A percentile compares a stretch with the other conserved stretches of the same genome.
These are phyloP conservation scores for Terebella lapidaria DNA, from an alignment of 2,888 invertebrate genomes.

Conservation along the genomic window DNA sequence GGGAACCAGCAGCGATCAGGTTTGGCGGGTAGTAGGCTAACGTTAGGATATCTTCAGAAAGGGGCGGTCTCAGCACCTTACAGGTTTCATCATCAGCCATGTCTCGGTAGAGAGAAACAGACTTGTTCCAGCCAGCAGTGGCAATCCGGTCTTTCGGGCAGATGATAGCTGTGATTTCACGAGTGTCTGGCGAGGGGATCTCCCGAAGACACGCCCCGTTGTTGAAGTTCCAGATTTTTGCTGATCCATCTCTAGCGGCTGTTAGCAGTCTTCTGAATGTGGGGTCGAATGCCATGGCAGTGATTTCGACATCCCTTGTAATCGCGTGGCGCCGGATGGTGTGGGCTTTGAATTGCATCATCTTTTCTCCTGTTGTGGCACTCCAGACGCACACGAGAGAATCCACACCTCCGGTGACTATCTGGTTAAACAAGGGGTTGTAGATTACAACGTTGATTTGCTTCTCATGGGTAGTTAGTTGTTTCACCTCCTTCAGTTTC, in stretches of 20 bases:
- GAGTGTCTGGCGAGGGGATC: constrained; percentile 48
- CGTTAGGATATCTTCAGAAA: constrained; percentile 71
- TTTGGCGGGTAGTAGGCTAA: constrained; percentile 58
- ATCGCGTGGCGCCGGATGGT: constrained; percentile 61
- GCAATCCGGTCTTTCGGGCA: constrained; percentile 63
- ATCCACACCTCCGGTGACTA: constrained; percentile 74
- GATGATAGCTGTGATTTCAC: constrained; percentile 59
- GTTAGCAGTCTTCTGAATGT: constrained; percentile 70
- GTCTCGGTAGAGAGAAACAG: constrained; percentile 17
- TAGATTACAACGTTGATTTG: constrained; percentile 19
- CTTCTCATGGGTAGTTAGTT: constrained; percentile 62
- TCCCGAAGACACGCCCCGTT: constrained; percentile 61
- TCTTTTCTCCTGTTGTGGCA: constrained; percentile 65
- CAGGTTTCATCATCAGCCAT: constrained; percentile 5
- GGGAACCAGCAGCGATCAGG: constrained; percentile 60
- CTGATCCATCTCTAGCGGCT: constrained; percentile 72
- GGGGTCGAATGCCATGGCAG: constrained; percentile 72
- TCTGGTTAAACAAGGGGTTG: constrained; percentile 51
- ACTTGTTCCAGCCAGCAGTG: constrained; percentile 73
- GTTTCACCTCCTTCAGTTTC: constrained; percentile 13
- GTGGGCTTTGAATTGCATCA: constrained; percentile 58
- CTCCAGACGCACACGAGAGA: constrained; percentile 81
- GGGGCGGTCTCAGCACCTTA: constrained; percentile 48
- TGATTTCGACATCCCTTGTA: constrained; percentile 67
- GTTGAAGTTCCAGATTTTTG: constrained; percentile 82